These are phyloP conservation scores for Gobius niger DNA, from an alignment of 2,113 vertebrate genomes.

Conservation along the genomic window DNA sequence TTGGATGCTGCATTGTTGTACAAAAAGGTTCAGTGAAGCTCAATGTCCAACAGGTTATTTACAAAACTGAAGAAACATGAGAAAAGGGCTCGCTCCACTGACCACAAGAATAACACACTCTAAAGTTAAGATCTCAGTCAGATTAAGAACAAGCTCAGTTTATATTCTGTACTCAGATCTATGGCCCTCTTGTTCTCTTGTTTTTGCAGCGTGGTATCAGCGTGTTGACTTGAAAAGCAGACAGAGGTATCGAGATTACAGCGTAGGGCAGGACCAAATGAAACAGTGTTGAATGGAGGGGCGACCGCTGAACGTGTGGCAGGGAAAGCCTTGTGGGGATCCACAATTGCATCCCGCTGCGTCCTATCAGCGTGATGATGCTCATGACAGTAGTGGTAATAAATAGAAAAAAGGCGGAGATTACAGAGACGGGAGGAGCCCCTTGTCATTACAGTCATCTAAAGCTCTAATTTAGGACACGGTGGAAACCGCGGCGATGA, in stretches of 20 bases:
- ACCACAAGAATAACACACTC: too few relatives aligned
- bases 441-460: conserved; percentile 73
- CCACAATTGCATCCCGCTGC: conserved; percentile 65
- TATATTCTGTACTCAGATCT: background rate
- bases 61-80: too few relatives aligned
- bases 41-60: too few relatives aligned
- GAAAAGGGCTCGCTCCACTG: too few relatives aligned
- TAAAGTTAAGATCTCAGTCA: too few relatives aligned
- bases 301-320: conserved; percentile 54
- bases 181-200: background rate
- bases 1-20: too few relatives aligned
- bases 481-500: conserved; percentile 55
- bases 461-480: conserved; percentile 76
- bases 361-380: conserved; percentile 54
- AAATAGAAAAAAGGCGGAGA: conserved; percentile 73
- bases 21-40: too few relatives aligned
- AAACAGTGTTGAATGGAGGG: conserved; percentile 33
- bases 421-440: conserved; percentile 66
- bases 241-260: conserved; percentile 39
- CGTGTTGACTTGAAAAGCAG: conserved; percentile 37
- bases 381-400: conserved; percentile 68
- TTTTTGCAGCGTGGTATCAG: conserved; percentile 20
- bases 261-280: conserved; percentile 26
- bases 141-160: too few relatives aligned
- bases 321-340: conserved; percentile 33